phyloP scores from a whole-genome alignment of 1,140 invertebrate species.

The Dryas iulia region DNA sequence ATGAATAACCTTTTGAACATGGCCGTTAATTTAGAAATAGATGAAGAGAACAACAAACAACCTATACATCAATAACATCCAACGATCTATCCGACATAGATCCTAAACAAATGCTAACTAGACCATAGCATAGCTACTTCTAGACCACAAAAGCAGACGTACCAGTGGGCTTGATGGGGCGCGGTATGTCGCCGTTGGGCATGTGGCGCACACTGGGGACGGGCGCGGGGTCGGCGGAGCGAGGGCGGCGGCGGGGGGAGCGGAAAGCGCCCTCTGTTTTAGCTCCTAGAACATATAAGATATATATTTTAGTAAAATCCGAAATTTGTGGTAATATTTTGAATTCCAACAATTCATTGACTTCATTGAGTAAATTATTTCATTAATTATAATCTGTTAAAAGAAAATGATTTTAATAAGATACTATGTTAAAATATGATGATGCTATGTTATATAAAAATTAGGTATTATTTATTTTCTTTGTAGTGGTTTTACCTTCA shows the following conservation, averaged over 20 bases:
- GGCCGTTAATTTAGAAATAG: no score
- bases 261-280: slow-evolving; percentile 81
- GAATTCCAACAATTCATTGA: no score
- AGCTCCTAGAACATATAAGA: slow-evolving; percentile 51
- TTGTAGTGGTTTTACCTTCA: slow-evolving; percentile 48
- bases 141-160: slow-evolving; percentile 10
- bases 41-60: neutral
- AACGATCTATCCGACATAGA: neutral
- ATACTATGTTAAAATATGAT: no score
- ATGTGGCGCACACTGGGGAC: slow-evolving; percentile 48
- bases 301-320: no score
- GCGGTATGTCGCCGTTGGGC: slow-evolving; percentile 63
- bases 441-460: no score
- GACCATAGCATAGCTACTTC: neutral
- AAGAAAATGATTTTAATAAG: no score
- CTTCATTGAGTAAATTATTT: no score
- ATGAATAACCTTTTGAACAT: no score
- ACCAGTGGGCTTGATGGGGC: slow-evolving; percentile 74
- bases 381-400: no score
- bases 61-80: neutral
- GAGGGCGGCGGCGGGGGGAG: slow-evolving; percentile 87
- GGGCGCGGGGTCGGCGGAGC: slow-evolving; percentile 81
- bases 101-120: neutral
- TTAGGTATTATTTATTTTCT: no score
- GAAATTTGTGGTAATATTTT: no score